Conservation (phyloP, 2,113 vertebrate genomes). For the Serilophus lunatus region DNA sequence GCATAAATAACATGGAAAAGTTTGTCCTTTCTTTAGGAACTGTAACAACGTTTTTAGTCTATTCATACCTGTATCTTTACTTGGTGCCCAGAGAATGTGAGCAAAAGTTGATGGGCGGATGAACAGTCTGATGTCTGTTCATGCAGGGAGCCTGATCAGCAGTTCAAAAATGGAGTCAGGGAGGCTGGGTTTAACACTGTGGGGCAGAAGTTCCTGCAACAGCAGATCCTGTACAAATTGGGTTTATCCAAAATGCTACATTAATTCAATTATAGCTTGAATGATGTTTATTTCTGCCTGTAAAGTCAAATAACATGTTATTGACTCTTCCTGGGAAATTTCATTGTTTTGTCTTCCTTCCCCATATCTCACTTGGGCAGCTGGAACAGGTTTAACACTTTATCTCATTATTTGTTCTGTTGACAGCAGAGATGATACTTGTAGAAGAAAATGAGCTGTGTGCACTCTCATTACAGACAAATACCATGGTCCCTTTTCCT, state of each 20-base stretch:
- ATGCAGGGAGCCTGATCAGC: neutral
- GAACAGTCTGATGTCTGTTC: neutral
- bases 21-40: neutral
- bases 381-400: neutral
- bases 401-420: neutral
- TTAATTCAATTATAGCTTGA: neutral
- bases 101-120: rapidly evolving
- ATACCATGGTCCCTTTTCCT: neutral
- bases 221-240: neutral
- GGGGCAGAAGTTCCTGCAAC: neutral
- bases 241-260: neutral
- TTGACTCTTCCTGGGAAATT: neutral
- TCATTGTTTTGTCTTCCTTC: neutral
- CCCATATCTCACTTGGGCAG: neutral
- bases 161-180: neutral
- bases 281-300: neutral
- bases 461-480: neutral
- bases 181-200: neutral
- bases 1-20: neutral
- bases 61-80: neutral
- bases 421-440: neutral
- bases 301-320: neutral
- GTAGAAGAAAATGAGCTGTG: neutral
- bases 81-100: neutral
- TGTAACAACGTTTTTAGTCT: neutral